Evolutionary conservation across 2,113 vertebrate genomes (phyloP).

Genomic region (Pteronura brasiliensis): DNA sequence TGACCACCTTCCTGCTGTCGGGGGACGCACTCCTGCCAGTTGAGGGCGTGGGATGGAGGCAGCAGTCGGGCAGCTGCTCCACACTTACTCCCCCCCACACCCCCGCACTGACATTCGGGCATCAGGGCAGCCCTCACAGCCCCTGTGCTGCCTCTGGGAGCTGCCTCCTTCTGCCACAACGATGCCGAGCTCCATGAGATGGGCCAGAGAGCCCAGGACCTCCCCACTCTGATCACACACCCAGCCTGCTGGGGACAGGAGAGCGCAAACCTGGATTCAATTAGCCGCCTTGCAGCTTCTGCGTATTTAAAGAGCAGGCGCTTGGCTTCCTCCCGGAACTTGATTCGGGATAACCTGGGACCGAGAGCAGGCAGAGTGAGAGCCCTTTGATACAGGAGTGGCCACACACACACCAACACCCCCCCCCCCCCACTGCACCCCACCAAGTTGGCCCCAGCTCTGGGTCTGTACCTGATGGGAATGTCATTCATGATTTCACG

Average conservation of each 20-base stretch:
- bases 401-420: neutral
- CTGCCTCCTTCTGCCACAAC: neutral
- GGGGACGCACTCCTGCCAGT: constrained; percentile 92
- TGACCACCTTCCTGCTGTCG: constrained; percentile 98
- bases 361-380: neutral
- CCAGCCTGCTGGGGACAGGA: neutral
- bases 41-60: neutral
- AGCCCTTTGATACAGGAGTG: neutral
- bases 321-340: constrained; percentile 98
- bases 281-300: constrained; percentile 96
- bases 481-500: constrained; percentile 99
- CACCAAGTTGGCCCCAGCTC: neutral
- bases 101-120: neutral
- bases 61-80: no score
- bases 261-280: constrained; percentile 92
- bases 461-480: constrained; percentile 91
- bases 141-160: neutral
- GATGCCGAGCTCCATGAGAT: neutral
- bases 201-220: neutral
- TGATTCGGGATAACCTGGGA: constrained; percentile 95
- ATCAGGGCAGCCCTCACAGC: neutral
- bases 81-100: neutral
- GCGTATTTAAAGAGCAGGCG: constrained; percentile 97
- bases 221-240: neutral
- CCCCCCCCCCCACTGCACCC: no score